Conservation (phyloP, 2,797 vertebrate genomes). For the Mormyrus proboscirostris region DNA sequence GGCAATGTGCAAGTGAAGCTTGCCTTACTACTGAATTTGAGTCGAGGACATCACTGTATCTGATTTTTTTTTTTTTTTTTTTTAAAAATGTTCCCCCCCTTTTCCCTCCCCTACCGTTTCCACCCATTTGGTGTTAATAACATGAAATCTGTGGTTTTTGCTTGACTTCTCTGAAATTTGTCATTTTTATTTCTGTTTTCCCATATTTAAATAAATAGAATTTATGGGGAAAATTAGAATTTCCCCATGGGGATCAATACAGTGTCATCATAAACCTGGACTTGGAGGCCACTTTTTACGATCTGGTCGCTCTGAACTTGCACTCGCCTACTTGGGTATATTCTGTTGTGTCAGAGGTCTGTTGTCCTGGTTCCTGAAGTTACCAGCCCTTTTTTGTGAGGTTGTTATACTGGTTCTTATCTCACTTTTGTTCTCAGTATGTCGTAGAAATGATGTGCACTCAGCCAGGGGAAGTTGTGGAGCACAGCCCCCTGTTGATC, state of each 20-base stretch:
- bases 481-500: constrained; percentile 25
- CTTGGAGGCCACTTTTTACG: not conserved
- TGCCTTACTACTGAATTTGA: not conserved
- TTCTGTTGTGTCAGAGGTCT: not conserved
- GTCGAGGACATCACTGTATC: not conserved
- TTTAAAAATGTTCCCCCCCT: too few relatives aligned
- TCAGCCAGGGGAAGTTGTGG: constrained; percentile 7
- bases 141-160: not conserved
- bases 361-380: not conserved
- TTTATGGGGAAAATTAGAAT: not conserved
- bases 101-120: not conserved
- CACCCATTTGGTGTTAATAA: not conserved
- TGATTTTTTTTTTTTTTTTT: not conserved
- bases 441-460: not conserved
- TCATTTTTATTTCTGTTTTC: not conserved
- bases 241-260: not conserved
- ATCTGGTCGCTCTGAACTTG: not conserved
- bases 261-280: not conserved
- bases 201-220: not conserved
- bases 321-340: not conserved
- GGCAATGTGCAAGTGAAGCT: not conserved
- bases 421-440: not conserved
- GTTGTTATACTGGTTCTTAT: not conserved
- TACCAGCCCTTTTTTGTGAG: not conserved
- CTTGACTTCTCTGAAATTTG: not conserved